These are phyloP conservation scores for Mermis nigrescens DNA, from an alignment of 2,888 invertebrate species.

Conservation along the genomic window DNA sequence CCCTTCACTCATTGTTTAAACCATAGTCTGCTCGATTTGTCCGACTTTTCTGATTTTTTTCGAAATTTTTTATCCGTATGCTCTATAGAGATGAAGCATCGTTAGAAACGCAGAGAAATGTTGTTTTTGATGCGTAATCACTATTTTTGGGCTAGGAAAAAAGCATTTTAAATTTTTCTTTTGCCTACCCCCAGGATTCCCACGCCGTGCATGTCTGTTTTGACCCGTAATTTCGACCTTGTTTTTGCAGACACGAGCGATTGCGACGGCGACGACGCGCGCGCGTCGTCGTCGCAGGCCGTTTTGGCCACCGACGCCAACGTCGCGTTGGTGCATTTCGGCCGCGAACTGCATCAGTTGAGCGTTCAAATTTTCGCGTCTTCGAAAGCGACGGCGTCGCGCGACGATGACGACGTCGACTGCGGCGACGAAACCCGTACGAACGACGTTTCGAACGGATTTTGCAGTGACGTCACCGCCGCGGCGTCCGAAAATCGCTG, in stretches of 20 bases:
- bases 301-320: neutral
- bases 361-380: neutral
- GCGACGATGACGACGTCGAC: neutral
- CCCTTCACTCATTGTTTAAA: no score
- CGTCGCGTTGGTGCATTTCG: slow-evolving; percentile 50
- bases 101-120: no score
- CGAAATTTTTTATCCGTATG: no score
- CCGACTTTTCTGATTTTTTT: no score
- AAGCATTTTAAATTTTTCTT: no score
- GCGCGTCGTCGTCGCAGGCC: neutral
- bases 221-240: neutral
- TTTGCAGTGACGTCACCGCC: neutral
- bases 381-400: neutral
- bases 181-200: no score
- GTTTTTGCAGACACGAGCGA: neutral
- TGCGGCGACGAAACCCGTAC: no score
- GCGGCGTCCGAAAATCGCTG: neutral
- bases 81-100: no score
- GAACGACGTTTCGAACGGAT: neutral
- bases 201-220: no score
- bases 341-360: slow-evolving; percentile 52
- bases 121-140: no score
- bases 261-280: neutral
- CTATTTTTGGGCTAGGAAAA: no score
- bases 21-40: no score